Percentiles rank a stretch among this genome's conserved stretches.
These are phyloP conservation scores for Bungarus multicinctus DNA, from an alignment of 2,113 vertebrate genomes.

Conservation along the genomic window DNA sequence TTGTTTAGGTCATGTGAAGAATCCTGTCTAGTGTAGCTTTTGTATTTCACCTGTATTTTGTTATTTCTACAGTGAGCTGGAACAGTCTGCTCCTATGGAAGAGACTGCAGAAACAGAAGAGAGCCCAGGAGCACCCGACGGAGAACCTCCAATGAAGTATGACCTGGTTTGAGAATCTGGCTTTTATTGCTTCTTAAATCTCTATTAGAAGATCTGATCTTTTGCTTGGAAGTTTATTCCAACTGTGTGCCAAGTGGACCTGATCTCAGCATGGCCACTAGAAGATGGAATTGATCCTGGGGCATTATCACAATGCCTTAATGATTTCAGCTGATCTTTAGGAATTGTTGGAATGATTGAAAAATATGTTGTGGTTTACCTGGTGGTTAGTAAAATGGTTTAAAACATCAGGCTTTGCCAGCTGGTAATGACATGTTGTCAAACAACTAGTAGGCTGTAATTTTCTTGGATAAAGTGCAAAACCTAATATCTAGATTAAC, in stretches of 20 bases:
- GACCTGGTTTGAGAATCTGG: conserved; percentile 27
- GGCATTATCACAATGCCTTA: neutral
- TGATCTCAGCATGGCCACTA: neutral
- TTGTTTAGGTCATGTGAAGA: neutral
- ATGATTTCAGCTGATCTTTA: neutral
- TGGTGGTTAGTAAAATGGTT: neutral
- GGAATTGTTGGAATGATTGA: neutral
- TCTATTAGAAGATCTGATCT: neutral
- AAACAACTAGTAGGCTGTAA: neutral
- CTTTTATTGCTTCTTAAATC: conserved; percentile 17
- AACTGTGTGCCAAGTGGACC: neutral
- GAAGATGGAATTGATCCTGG: neutral
- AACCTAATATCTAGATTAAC: neutral
- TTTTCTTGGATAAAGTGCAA: neutral
- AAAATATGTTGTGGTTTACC: neutral
- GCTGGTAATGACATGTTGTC: neutral
- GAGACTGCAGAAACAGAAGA: conserved; percentile 61
- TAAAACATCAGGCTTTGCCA: neutral
- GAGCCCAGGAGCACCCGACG: conserved; percentile 51
- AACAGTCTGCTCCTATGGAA: conserved; percentile 64
- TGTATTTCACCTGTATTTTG: neutral
- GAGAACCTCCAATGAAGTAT: conserved; percentile 74
- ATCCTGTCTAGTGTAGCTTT: neutral
- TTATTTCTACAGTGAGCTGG: conserved; percentile 67
- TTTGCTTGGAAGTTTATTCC: neutral